Base-by-base conservation (phyloP, 2,797 vertebrate genomes). In the Nyctibius grandis region DNA sequence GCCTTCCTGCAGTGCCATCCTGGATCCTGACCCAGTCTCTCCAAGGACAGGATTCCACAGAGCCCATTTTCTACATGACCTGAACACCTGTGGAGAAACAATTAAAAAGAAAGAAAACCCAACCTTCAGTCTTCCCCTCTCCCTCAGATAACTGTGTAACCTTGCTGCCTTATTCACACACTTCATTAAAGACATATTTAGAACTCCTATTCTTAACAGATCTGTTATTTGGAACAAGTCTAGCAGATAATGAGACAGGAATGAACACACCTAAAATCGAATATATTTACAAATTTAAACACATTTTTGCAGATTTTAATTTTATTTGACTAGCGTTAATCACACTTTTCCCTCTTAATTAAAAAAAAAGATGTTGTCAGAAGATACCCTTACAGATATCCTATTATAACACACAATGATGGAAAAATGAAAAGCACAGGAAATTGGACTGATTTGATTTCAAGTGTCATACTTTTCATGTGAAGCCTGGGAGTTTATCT, bases 211-310 rank as follows among this genome's bases (percentile, higher is more conserved):
- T 93, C 64, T 89, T 95, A 92, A 91, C 38, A 50, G 50, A 53
- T 67, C 77, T 82, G 45, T 85, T 91, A 68, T 85, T 83, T 95
- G 86, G 83, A 96, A 80, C 67, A 91, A 89, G 50, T 70, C 60
- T 94, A 77, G 68, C 33, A 64, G 83, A 61, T 93, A 91, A 80
- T 57, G 63, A 93, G 38, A 54, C 26, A 54, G 18, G 31, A 93
- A 91, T 20, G n/a, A 91, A 85, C 18, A 72, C 28, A 63, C 1
- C 53, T 89, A 31, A 80, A 88, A 83, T 65, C 8, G 8, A 82
- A 89, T 48, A 61, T 0, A 38, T 91, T 82, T 80, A 75, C 16
- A 77, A 61, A 72, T 65, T 21, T 47, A 34, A 92, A 72, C 11
- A 80, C 87, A 47, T 47, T 16, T 31, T 57, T 79, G 7, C 50